Conservation (phyloP, 2,797 vertebrate species). For the Poecilia picta region DNA sequence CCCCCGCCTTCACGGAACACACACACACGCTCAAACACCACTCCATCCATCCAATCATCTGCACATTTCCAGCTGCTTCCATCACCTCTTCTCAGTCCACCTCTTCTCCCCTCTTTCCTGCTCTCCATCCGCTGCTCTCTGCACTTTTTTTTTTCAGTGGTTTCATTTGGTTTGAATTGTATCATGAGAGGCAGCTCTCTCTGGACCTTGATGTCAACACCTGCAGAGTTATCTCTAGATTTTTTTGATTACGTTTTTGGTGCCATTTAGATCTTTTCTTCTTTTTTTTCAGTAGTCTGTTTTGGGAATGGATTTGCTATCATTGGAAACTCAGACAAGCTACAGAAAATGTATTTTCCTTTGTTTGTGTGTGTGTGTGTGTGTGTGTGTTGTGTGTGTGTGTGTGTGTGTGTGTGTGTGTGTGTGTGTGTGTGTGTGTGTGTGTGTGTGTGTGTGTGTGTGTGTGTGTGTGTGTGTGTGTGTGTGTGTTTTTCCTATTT, state of each 20-base stretch:
- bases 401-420: no score
- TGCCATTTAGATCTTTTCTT: background rate
- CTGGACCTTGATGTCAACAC: constrained; percentile 6
- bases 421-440: no score
- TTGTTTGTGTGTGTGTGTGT: background rate
- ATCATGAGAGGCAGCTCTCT: constrained; percentile 17
- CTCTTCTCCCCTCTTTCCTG: constrained; percentile 17
- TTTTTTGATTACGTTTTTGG: background rate
- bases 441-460: no score
- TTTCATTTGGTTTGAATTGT: constrained; percentile 32
- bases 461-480: no score
- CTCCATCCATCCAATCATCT: constrained; percentile 25
- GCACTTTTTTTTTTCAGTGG: constrained; percentile 10
- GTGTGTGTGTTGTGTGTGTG: no score
- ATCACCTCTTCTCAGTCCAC: constrained; percentile 31
- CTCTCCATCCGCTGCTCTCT: constrained; percentile 11
- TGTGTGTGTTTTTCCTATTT: background rate
- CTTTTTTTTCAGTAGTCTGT: background rate
- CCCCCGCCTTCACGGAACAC: constrained; percentile 4
- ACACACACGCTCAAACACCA: constrained; percentile 10
- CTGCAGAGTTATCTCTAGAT: background rate
- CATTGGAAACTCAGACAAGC: background rate
- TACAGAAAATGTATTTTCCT: background rate
- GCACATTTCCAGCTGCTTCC: constrained; percentile 29
- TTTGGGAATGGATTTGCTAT: background rate